Evolutionary conservation across 2,113 vertebrate species (phyloP).

Genomic region (Coreoperca whiteheadi): DNA sequence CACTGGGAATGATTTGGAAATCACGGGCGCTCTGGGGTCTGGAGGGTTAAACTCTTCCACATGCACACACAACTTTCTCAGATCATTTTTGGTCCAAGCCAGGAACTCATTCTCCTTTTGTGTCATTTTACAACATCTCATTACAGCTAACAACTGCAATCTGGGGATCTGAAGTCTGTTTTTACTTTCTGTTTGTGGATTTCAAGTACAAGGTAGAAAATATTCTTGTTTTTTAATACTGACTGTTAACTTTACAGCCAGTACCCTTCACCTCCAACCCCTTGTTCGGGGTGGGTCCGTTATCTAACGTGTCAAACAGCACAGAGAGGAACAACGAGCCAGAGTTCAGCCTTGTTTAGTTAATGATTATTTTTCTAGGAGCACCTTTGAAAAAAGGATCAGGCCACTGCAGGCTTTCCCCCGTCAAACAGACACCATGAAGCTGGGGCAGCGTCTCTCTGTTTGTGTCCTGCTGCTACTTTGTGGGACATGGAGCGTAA

Average conservation of each 20-base stretch:
- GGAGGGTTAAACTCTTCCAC: too few species aligned
- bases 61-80: not conserved
- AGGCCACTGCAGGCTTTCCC: not conserved
- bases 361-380: slow-evolving; percentile 57
- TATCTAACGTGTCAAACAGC: not conserved
- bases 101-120: not conserved
- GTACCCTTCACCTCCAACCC: slow-evolving; percentile 23
- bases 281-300: rapidly evolving
- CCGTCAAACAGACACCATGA: slow-evolving; percentile 47
- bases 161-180: not conserved
- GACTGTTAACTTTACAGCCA: not conserved
- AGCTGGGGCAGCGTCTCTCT: not conserved
- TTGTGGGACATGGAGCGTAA: slow-evolving; percentile 46
- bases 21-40: too few species aligned
- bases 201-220: not conserved
- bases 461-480: slow-evolving; percentile 69
- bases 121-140: not conserved
- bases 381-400: not conserved
- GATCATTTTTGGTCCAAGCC: not conserved
- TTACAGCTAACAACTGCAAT: not conserved
- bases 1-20: too few species aligned
- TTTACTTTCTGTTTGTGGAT: not conserved
- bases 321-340: not conserved
- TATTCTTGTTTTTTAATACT: not conserved
- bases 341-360: slow-evolving; percentile 52